Evolutionary conservation across 2,888 invertebrate species (phyloP).

Genomic region (Altica lythri): DNA sequence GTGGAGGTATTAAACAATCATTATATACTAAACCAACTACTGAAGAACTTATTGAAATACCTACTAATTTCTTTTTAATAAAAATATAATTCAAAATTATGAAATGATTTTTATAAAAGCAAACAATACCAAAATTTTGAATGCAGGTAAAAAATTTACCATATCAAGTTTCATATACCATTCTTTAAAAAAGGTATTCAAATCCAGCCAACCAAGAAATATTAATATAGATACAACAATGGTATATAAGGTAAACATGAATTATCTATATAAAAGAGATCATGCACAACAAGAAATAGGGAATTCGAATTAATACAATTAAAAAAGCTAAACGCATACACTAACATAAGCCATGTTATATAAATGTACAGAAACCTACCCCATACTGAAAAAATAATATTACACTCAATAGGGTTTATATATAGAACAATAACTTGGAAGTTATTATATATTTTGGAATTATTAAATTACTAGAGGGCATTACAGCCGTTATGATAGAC

Average conservation of each 20-base stretch:
- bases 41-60: constrained; percentile 18
- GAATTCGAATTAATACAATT: constrained; percentile 21
- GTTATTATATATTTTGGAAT: constrained; percentile 37
- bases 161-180: constrained; percentile 38
- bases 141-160: constrained; percentile 36
- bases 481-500: constrained; percentile 46
- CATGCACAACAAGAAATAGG: constrained; percentile 31
- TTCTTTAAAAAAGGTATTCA: constrained; percentile 20
- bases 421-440: constrained; percentile 16
- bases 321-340: too few species aligned
- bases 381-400: constrained; percentile 33
- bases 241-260: constrained; percentile 27
- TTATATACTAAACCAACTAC: constrained; percentile 26
- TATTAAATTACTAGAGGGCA: constrained; percentile 41
- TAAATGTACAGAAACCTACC: constrained; percentile 41
- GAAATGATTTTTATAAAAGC: constrained; percentile 42
- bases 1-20: constrained; percentile 10
- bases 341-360: too few species aligned
- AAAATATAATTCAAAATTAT: constrained; percentile 36
- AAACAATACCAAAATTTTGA: constrained; percentile 31
- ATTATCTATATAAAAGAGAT: constrained; percentile 25
- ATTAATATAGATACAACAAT: constrained; percentile 28
- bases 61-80: constrained; percentile 13
- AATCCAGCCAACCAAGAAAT: constrained; percentile 29
- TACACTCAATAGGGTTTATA: constrained; percentile 15